A percentile compares a stretch with the other conserved stretches of the same genome.
Conservation (phyloP, 2,888 invertebrate genomes). For the Oscheius sp. region DNA sequence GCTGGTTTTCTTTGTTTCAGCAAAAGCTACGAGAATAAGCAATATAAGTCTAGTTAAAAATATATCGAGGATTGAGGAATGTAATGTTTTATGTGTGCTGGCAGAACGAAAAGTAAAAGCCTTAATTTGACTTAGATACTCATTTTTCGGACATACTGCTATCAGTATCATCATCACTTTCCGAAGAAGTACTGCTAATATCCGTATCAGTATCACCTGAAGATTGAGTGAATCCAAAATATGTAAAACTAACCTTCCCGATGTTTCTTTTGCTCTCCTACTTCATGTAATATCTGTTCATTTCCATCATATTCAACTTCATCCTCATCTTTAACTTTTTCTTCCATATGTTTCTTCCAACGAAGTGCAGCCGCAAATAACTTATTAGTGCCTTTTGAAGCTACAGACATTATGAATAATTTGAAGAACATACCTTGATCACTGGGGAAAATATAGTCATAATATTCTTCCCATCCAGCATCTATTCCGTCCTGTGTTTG, state of each 20-base stretch:
- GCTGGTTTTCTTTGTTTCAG: too few relatives aligned
- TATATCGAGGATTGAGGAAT: too few relatives aligned
- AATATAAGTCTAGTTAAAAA: too few relatives aligned
- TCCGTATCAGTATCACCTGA: background rate
- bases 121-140: too few relatives aligned
- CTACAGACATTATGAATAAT: too few relatives aligned
- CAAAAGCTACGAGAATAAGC: too few relatives aligned
- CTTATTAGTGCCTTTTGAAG: slow-evolving; percentile 87
- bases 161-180: too few relatives aligned
- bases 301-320: slow-evolving; percentile 37
- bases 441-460: slow-evolving; percentile 97
- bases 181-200: too few relatives aligned
- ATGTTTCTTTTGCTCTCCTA: slow-evolving; percentile 53
- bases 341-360: slow-evolving; percentile 72
- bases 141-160: background rate
- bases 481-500: slow-evolving; percentile 91
- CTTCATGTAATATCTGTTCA: slow-evolving; percentile 26
- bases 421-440: slow-evolving; percentile 84
- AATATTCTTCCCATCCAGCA: slow-evolving; percentile 98
- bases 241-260: background rate
- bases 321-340: slow-evolving; percentile 10
- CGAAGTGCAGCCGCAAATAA: slow-evolving; percentile 91
- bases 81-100: too few relatives aligned
- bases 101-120: too few relatives aligned
- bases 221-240: background rate